Conservation (phyloP, 1,140 invertebrate genomes). For the Ceratina australensis region DNA sequence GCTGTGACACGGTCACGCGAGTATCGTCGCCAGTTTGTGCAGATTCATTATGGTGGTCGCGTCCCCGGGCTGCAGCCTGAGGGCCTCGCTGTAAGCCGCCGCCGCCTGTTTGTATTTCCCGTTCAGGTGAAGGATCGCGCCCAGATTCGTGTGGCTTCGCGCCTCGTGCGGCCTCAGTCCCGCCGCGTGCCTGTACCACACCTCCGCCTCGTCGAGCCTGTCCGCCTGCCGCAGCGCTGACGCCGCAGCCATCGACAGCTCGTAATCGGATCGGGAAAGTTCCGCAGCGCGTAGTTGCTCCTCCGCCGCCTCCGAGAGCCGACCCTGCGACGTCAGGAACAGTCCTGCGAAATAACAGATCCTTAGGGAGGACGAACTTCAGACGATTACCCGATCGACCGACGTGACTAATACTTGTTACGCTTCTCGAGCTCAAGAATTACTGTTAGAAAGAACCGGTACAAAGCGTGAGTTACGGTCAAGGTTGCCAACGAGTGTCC, state of each 20-base stretch:
- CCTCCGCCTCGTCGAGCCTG: slow-evolving; percentile 88
- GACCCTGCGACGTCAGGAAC: slow-evolving; percentile 89
- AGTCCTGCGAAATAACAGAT: slow-evolving; percentile 84
- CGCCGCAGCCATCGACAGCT: slow-evolving; percentile 91
- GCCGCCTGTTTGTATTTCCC: slow-evolving; percentile 93
- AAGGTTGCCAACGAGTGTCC: no score
- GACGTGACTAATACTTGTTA: no score
- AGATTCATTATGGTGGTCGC: slow-evolving; percentile 93
- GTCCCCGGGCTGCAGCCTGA: slow-evolving; percentile 91
- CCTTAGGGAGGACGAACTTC: no score
- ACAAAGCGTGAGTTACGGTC: no score
- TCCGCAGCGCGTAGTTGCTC: slow-evolving; percentile 88
- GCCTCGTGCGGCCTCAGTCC: slow-evolving; percentile 89
- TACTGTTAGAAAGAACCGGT: no score
- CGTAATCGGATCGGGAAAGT: slow-evolving; percentile 88
- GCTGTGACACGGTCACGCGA: slow-evolving; percentile 76
- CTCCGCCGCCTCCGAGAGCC: slow-evolving; percentile 89
- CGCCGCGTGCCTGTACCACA: slow-evolving; percentile 89
- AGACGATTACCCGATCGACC: no score
- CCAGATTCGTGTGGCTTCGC: slow-evolving; percentile 94
- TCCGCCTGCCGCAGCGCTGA: slow-evolving; percentile 90
- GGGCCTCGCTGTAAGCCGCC: slow-evolving; percentile 88
- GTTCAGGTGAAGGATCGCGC: slow-evolving; percentile 95
- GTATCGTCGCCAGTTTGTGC: slow-evolving; percentile 85
- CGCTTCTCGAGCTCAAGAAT: no score